Evolutionary conservation across 1,140 invertebrate species (phyloP).

Genomic region (Solenopsis fugax): DNA sequence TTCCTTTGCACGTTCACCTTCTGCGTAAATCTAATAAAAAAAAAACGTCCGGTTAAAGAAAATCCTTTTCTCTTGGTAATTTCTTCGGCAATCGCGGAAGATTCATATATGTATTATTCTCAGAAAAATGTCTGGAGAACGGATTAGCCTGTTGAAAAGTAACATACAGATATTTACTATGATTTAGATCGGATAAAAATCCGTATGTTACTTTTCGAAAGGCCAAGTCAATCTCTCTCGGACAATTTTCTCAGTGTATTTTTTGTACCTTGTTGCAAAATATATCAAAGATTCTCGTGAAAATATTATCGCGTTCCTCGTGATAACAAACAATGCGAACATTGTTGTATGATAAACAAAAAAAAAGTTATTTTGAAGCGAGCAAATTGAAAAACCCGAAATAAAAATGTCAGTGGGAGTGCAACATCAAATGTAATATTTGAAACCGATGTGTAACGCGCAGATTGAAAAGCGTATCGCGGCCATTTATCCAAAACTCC

Average conservation of each 20-base stretch:
- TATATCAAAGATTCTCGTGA: neutral
- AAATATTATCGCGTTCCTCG: neutral
- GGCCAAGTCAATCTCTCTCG: too few relatives aligned
- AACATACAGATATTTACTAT: too few relatives aligned
- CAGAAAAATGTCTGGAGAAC: too few relatives aligned
- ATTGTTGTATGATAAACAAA: neutral
- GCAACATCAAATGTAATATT: neutral
- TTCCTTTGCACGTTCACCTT: neutral
- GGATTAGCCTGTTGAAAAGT: too few relatives aligned
- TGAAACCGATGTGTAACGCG: neutral
- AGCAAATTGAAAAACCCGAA: neutral
- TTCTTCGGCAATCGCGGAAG: neutral
- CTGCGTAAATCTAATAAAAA: neutral
- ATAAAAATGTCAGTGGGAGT: neutral
- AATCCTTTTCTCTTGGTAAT: neutral
- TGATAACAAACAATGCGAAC: neutral
- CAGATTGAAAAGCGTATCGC: slow-evolving; percentile 18
- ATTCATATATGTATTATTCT: neutral
- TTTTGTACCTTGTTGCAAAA: neutral
- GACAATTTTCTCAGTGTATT: too few relatives aligned
- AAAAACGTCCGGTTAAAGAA: neutral
- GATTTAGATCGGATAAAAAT: too few relatives aligned
- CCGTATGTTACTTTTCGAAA: too few relatives aligned
- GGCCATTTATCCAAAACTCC: slow-evolving; percentile 3
- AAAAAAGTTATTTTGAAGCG: neutral